These are phyloP conservation scores for Eulemur albifrons DNA, from an alignment of 2,797 vertebrate species.

Conservation along the genomic window DNA sequence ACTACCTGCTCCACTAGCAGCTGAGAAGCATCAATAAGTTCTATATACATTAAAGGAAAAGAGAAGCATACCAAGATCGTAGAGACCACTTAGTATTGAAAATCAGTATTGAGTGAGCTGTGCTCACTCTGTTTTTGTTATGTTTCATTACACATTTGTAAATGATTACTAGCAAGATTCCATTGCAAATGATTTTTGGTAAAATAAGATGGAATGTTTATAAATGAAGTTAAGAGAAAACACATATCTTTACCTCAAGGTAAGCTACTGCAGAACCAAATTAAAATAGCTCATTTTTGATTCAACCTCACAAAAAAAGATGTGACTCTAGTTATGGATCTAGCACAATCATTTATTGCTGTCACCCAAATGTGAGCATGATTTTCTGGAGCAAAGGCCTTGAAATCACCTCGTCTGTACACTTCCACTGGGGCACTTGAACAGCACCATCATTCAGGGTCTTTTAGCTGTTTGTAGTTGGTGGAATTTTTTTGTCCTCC, in stretches of 20 bases:
- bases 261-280: constrained; percentile 22
- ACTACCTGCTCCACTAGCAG: background rate
- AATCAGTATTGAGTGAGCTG: background rate
- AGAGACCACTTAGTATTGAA: background rate
- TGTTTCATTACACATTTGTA: background rate
- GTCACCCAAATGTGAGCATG: background rate
- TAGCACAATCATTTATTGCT: background rate
- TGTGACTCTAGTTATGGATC: background rate
- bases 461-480: background rate
- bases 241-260: background rate
- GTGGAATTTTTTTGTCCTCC: background rate
- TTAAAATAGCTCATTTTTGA: constrained; percentile 12
- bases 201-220: constrained; percentile 28
- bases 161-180: background rate
- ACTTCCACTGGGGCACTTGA: background rate
- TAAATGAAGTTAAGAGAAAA: constrained; percentile 7
- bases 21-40: background rate
- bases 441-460: background rate
- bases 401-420: background rate
- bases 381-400: constrained; percentile 5
- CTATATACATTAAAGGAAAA: background rate
- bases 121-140: background rate
- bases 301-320: background rate
- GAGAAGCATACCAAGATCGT: background rate
- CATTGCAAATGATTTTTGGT: background rate